Percentiles rank a stretch among this genome's conserved stretches.
These are phyloP conservation scores for Micrasema longulum DNA, from an alignment of 1,140 invertebrate genomes.

Conservation along the genomic window DNA sequence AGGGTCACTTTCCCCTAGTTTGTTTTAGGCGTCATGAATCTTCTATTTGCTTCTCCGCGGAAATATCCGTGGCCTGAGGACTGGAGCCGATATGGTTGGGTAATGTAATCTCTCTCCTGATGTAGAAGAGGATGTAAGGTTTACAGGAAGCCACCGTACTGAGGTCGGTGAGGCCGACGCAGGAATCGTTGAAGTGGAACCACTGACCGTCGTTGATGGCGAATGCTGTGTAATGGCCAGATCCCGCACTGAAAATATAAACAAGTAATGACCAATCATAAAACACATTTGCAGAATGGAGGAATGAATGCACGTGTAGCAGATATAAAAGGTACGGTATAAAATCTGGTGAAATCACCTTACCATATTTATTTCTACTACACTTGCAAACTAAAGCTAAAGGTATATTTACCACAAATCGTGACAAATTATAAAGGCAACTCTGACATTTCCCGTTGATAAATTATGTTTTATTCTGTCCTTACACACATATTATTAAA, in stretches of 20 bases:
- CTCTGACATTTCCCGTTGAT: too few species aligned
- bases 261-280: too few species aligned
- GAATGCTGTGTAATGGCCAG: conserved; percentile 89
- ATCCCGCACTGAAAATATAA: conserved; percentile 74
- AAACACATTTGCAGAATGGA: too few species aligned
- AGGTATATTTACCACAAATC: too few species aligned
- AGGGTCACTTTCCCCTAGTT: conserved; percentile 15
- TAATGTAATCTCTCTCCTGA: conserved; percentile 73
- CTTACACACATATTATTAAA: too few species aligned
- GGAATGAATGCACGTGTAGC: too few species aligned
- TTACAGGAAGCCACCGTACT: conserved; percentile 82
- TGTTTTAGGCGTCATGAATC: conserved; percentile 28
- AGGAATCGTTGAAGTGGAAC: conserved; percentile 91
- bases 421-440: too few species aligned
- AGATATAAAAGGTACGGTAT: too few species aligned
- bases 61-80: neutral
- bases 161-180: conserved; percentile 79
- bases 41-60: conserved; percentile 16
- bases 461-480: too few species aligned
- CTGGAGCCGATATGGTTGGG: conserved; percentile 45
- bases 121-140: conserved; percentile 90
- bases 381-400: too few species aligned
- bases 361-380: too few species aligned
- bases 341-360: too few species aligned
- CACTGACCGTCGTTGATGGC: conserved; percentile 84